Base-by-base conservation (phyloP, 2,797 vertebrate species). In the Onychomys leucogaster region DNA sequence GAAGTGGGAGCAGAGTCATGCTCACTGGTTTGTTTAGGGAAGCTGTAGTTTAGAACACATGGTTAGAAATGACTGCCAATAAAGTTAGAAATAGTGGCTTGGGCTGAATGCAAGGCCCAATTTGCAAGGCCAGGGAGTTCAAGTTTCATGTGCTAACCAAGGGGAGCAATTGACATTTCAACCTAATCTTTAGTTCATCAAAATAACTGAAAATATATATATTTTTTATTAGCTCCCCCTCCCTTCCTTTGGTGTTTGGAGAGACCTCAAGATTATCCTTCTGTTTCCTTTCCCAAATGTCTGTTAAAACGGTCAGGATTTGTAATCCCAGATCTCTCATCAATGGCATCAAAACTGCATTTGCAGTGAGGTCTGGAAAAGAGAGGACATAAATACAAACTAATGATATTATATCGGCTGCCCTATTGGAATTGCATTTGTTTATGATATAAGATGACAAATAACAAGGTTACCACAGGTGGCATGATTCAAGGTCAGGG, bases 361-460 rank as follows among this genome's bases (percentile, higher is more conserved):
- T 98, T 12, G 0, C 97, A 96, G 97, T 91, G 97, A 98, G 98
- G 93, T 93, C 52, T 76, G 93, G 98, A 96, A 97, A 98, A 98
- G 90, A 98, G 95, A 91, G 91, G 97, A 96, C 95, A 95, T 96
- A 96, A 57, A 17, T 96, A 98, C 94, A 97, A 97, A 95, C 97
- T 98, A 98, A 98, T 95, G 57, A 90, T 97, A 93, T 98, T 98
- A 98, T 97, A 97, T 93, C 4, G 0, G 94, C 96, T 98, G 98
- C 91, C 93, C 97, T 98, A 96, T 97, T 98, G 97, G 98, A 98
- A 98, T 98, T 98, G 94, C 90, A 97, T 98, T 98, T 99, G 94
- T 98, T 97, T 98, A 97, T 98, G 96, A 98, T 98, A 97, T 96
- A 98, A 98, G 97, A 98, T 98, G 98, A 98, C 97, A 98, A 98